Conservation (phyloP, 2,797 vertebrate genomes). For the Limnodromus scolopaceus region DNA sequence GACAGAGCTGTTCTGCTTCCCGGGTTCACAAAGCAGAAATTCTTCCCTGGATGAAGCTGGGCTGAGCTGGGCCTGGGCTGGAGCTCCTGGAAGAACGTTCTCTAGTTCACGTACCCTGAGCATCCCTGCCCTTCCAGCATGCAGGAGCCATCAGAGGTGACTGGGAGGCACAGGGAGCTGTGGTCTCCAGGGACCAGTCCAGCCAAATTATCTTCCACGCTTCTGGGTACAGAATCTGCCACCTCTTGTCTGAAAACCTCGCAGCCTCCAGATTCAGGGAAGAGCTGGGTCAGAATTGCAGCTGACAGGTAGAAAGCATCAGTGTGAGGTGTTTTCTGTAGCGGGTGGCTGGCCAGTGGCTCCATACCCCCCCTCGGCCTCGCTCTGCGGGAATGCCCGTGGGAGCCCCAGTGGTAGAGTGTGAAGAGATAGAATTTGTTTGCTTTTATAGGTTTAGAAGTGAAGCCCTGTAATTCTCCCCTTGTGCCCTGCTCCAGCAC, state of each 20-base stretch:
- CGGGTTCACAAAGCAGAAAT: accelerated
- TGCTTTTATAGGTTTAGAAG: not conserved
- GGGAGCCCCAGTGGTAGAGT: not conserved
- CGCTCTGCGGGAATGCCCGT: not conserved
- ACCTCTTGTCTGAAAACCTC: not conserved
- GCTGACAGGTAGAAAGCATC: not conserved
- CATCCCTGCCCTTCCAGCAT: accelerated
- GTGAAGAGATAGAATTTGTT: not conserved
- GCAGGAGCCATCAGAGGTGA: accelerated
- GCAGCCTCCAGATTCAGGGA: not conserved
- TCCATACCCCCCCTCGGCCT: not conserved
- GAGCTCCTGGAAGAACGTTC: accelerated
- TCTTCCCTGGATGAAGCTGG: not conserved
- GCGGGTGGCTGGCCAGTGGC: not conserved
- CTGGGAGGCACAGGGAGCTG: not conserved
- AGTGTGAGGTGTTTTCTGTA: not conserved
- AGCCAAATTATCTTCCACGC: not conserved
- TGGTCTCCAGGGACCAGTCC: not conserved
- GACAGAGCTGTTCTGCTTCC: not conserved
- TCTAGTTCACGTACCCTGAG: accelerated
- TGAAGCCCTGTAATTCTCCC: accelerated
- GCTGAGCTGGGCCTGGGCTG: not conserved
- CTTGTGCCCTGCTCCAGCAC: not conserved
- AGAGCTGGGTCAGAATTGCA: not conserved
- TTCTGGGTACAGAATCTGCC: not conserved